Evolutionary conservation across 2,113 vertebrate genomes (phyloP).

Genomic region (Rhea pennata): DNA sequence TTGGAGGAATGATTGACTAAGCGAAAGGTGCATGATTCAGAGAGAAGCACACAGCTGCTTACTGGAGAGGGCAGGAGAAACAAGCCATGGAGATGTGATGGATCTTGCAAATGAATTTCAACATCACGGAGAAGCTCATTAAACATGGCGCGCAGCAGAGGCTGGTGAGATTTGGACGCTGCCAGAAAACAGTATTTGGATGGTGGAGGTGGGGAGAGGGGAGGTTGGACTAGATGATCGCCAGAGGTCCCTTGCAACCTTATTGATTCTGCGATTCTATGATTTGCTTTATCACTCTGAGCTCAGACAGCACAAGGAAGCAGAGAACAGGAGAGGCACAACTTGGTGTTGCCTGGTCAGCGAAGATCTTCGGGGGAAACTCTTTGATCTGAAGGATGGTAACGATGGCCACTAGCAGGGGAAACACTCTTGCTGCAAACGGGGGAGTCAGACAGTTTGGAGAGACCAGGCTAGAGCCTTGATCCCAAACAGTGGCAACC

Average conservation of each 20-base stretch:
- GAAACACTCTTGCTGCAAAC: neutral
- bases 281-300: rapidly evolving
- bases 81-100: neutral
- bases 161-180: neutral
- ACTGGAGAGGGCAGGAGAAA: neutral
- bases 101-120: neutral
- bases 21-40: neutral
- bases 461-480: neutral
- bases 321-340: neutral
- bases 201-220: too few species aligned
- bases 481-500: neutral
- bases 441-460: neutral
- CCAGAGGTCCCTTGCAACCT: too few species aligned
- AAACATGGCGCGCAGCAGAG: neutral
- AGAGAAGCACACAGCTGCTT: rapidly evolving
- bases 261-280: too few species aligned
- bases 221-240: too few species aligned
- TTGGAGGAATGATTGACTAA: neutral
- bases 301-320: neutral
- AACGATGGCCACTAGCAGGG: neutral
- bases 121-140: neutral
- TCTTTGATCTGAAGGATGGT: rapidly evolving
- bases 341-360: neutral
- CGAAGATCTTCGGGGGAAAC: neutral
- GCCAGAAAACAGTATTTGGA: neutral